These are phyloP conservation scores for Chrysina gloriosa DNA, from an alignment of 2,888 invertebrate genomes.

Conservation along the genomic window DNA sequence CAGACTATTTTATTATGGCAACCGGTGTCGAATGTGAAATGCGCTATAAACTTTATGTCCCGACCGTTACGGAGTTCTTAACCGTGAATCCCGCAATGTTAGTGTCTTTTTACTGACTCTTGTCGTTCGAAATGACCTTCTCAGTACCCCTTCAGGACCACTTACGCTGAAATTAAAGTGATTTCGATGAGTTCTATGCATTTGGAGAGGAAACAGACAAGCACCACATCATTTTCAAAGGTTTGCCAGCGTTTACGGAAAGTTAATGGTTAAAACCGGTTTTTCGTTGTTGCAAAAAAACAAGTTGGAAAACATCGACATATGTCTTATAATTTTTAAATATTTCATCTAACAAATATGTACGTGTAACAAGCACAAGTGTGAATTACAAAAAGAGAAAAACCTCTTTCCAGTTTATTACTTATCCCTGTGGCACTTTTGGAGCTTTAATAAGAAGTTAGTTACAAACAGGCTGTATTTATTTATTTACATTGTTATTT, in stretches of 20 bases:
- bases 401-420: no score
- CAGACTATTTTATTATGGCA: constrained; percentile 64
- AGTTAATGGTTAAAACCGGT: constrained; percentile 22
- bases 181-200: constrained; percentile 55
- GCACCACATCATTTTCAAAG: constrained; percentile 34
- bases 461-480: no score
- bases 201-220: constrained; percentile 28
- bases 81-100: constrained; percentile 63
- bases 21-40: constrained; percentile 65
- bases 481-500: no score
- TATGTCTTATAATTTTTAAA: no score
- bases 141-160: constrained; percentile 60
- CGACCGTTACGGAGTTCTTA: constrained; percentile 62
- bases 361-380: no score
- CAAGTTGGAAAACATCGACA: constrained; percentile 5
- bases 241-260: constrained; percentile 2
- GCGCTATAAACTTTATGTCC: constrained; percentile 65
- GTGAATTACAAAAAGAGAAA: no score
- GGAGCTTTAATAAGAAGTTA: no score
- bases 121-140: constrained; percentile 62
- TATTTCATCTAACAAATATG: no score
- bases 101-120: constrained; percentile 60
- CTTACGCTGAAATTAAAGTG: constrained; percentile 58
- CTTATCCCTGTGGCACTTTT: no score
- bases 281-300: neutral